phyloP scores from a whole-genome alignment of 2,888 invertebrate genomes.

The Tridacna gigas region DNA sequence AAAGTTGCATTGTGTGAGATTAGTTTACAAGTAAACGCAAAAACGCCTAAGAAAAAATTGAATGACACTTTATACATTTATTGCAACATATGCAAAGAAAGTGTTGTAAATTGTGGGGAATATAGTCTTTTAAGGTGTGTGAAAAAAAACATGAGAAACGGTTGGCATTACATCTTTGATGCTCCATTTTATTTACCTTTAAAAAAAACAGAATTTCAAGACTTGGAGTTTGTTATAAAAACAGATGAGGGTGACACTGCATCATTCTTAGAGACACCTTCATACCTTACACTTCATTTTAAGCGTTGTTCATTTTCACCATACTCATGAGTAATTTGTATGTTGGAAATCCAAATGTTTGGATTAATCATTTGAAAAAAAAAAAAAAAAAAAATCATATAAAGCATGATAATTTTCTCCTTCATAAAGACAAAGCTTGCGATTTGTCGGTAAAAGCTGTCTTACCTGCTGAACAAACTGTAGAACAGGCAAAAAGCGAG shows the following conservation, averaged over 20 bases:
- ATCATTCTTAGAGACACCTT: slow-evolving; percentile 52
- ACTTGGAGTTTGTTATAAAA: slow-evolving; percentile 53
- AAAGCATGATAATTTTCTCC: neutral
- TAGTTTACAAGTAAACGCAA: slow-evolving; percentile 18
- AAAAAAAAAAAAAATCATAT: slow-evolving; percentile 11
- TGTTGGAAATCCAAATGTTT: slow-evolving; percentile 21
- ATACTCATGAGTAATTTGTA: slow-evolving; percentile 28
- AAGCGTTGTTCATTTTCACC: slow-evolving; percentile 53
- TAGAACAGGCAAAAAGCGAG: slow-evolving; percentile 44
- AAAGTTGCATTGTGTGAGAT: slow-evolving; percentile 51
- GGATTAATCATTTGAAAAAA: slow-evolving; percentile 31
- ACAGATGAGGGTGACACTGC: slow-evolving; percentile 37
- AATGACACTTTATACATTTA: slow-evolving; percentile 37
- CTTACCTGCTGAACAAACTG: slow-evolving; percentile 43
- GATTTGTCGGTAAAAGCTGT: slow-evolving; percentile 29
- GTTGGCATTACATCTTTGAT: slow-evolving; percentile 45
- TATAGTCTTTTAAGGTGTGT: slow-evolving; percentile 44
- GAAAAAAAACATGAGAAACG: slow-evolving; percentile 20
- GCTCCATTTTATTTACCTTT: slow-evolving; percentile 50
- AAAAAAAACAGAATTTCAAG: slow-evolving; percentile 45
- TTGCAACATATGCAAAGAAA: slow-evolving; percentile 48
- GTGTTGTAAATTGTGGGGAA: slow-evolving; percentile 38
- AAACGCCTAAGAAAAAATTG: slow-evolving; percentile 12
- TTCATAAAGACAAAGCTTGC: neutral
- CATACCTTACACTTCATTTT: slow-evolving; percentile 54